phyloP scores from a whole-genome alignment of 2,113 vertebrate genomes.

The Apaloderma vittatum region DNA sequence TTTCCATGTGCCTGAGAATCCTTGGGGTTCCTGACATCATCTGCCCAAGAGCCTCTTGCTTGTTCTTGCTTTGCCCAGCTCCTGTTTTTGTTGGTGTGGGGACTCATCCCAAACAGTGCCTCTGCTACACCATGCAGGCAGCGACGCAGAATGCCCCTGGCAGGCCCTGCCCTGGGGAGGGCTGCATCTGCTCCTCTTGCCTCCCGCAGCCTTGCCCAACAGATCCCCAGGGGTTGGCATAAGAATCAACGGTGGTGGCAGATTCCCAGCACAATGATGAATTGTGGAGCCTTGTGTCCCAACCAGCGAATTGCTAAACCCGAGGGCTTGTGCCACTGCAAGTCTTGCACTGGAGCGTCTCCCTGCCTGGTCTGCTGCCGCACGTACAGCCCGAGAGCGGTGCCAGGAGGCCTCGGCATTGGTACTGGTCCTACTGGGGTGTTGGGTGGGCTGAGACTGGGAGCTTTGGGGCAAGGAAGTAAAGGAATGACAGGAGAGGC shows the following conservation, averaged over 20 bases:
- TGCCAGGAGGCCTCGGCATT: fast-evolving
- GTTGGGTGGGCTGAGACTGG: background rate
- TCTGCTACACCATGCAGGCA: background rate
- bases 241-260: background rate
- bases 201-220: background rate
- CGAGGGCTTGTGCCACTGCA: background rate
- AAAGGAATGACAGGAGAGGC: background rate
- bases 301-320: background rate
- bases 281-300: background rate
- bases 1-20: background rate
- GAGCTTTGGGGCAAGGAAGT: background rate
- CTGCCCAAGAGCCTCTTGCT: background rate
- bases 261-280: background rate
- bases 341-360: background rate
- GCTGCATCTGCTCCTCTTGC: background rate
- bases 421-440: background rate
- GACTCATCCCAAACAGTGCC: background rate
- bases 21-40: background rate
- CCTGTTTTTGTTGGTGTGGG: background rate
- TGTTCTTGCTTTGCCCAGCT: background rate
- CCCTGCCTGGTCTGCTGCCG: fast-evolving
- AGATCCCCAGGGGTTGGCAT: fast-evolving
- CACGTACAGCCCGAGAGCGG: fast-evolving
- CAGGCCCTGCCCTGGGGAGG: too few relatives aligned
- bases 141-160: background rate